Base-by-base conservation (phyloP, 2,113 vertebrate species). In the Trogon melanurus region DNA sequence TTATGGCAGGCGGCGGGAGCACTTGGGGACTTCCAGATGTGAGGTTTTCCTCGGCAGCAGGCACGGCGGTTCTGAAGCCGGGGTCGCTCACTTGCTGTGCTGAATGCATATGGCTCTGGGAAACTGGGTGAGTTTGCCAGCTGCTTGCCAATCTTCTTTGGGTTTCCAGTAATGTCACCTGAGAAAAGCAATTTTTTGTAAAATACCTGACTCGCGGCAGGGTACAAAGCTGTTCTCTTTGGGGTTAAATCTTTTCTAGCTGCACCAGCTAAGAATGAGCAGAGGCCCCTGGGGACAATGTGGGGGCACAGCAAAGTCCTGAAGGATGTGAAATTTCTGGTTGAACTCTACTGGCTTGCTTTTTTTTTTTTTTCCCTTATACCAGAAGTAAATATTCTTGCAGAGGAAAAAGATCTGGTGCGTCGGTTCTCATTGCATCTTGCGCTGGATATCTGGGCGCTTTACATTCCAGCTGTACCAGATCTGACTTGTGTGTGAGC, bases 11-110 rank as follows among this genome's bases (percentile, higher is more conserved):
- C 74, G 16, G 74, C 50, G 81, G 89, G 89, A 94, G 88, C n/a
- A 17, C 62, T 82, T 61, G 61, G 91, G 62, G 79, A 58, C 62
- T 95, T 94, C 74, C 91, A 96, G 94, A 92, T 97, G 92, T 81
- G 58, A 20, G 1, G 1, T 67, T 85, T 95, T 61, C 34, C 64
- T 76, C 78, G 50, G n/a, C 71, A 82, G 74, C 54, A 92, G 89
- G 78, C 85, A 72, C 34, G 25, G 32, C 54, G 84, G 58, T 88
- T 91, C 93, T 94, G 71, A 82, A 88, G 70, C 45, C 54, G 41
- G 61, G 34, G 26, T 80, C 64, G 61, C 84, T 94, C 64, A 61
- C 84, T 94, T 64, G 53, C 86, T 95, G 78, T 51, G 64, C 51
- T 93, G 71, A 61, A 61, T 69, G 36, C 32, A 13, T 30, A 45